phyloP scores from a whole-genome alignment of 1,140 invertebrate genomes.

The Cyphomyrmex costatus region DNA sequence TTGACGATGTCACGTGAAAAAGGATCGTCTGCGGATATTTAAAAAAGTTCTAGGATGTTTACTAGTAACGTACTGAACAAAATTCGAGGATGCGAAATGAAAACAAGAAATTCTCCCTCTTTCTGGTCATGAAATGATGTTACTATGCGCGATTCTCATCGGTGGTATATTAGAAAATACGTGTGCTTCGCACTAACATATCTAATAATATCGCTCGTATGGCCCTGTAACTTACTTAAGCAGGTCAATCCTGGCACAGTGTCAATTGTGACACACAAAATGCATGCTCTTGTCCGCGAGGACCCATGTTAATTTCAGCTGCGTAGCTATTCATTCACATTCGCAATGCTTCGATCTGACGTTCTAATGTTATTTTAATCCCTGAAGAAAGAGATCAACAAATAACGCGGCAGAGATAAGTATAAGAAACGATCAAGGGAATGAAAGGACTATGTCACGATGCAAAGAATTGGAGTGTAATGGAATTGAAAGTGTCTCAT shows the following conservation, averaged over 20 bases:
- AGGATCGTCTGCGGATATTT: background rate
- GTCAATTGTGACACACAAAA: slow-evolving; percentile 80
- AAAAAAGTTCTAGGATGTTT: slow-evolving; percentile 2
- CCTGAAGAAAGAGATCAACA: background rate
- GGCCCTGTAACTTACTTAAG: slow-evolving; percentile 78
- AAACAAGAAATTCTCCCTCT: background rate
- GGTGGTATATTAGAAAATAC: slow-evolving; percentile 67
- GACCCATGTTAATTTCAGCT: slow-evolving; percentile 28
- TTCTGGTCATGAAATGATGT: background rate
- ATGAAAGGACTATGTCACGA: background rate
- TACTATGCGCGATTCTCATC: background rate
- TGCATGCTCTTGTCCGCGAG: slow-evolving; percentile 51
- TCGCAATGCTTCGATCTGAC: background rate
- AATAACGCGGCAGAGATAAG: background rate
- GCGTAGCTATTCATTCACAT: slow-evolving; percentile 22
- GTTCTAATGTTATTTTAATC: background rate
- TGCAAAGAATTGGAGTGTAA: background rate
- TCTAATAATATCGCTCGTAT: slow-evolving; percentile 78
- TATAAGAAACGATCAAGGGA: background rate
- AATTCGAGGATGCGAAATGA: background rate
- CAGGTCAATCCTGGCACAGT: slow-evolving; percentile 78
- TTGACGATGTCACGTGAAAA: background rate
- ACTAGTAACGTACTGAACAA: background rate
- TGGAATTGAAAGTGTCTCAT: background rate
- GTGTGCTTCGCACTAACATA: slow-evolving; percentile 37